phyloP scores from a whole-genome alignment of 30 jellyfish, hydroid and myxozoan genomes.

The Pelagia noctiluca region DNA sequence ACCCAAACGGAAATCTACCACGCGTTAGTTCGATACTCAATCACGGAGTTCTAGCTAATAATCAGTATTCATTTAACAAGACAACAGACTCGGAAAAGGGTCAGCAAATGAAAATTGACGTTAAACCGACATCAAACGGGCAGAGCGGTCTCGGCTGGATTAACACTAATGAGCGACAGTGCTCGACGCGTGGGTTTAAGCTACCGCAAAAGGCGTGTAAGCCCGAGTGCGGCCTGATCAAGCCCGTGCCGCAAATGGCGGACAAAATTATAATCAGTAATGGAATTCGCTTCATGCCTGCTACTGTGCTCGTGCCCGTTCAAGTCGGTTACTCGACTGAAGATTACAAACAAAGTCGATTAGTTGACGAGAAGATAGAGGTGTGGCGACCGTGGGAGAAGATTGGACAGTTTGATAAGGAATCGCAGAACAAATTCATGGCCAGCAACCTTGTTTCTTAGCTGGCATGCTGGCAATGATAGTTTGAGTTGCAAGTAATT shows the following conservation, averaged over 20 bases:
- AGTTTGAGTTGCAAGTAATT: too few species aligned
- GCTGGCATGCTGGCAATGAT: too few species aligned
- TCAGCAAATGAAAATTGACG: conserved; percentile 6
- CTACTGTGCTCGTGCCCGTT: conserved; percentile 80
- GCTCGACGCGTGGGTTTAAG: conserved; percentile 17
- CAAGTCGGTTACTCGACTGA: conserved; percentile 62
- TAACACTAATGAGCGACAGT: background rate
- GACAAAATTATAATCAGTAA: conserved; percentile 54
- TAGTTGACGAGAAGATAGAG: conserved; percentile 44
- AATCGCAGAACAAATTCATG: background rate
- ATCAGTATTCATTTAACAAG: too few species aligned
- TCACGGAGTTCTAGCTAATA: too few species aligned
- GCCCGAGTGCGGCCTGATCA: conserved; percentile 41
- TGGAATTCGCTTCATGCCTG: conserved; percentile 72
- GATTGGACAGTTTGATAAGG: conserved; percentile 5
- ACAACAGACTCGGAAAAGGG: too few species aligned
- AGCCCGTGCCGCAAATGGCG: conserved; percentile 69
- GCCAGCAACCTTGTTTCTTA: background rate
- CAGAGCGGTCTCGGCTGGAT: background rate
- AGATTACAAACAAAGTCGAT: conserved; percentile 16
- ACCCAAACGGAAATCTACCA: too few species aligned
- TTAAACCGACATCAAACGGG: background rate
- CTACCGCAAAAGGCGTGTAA: conserved; percentile 30
- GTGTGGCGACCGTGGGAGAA: conserved; percentile 80
- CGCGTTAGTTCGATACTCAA: too few species aligned